Base-by-base conservation (phyloP, 2,113 vertebrate genomes). In the Lampris incognitus region DNA sequence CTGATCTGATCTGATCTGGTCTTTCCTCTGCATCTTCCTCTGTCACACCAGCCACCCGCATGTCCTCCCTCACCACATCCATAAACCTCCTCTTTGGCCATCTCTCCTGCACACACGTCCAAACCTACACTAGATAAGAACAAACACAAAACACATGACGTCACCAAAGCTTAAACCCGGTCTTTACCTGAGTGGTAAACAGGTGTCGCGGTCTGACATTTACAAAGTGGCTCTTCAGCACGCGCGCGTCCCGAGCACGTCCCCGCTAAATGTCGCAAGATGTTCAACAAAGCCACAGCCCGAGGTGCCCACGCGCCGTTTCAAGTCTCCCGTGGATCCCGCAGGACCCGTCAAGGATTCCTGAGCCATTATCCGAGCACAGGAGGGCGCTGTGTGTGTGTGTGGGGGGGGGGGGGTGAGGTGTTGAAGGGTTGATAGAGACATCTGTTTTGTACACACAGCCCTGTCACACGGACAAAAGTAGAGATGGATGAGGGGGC, bases 231-330 rank as follows among this genome's bases (percentile, higher is more conserved):
- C 41, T 51, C 52, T 82, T 88, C 79, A 88, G 81, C 81, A 57
- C 9, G 61, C 76, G 73, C 85, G 73, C 24, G 24, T 24, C 24
- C 82, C 70, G 70, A 86, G 85, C 40, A 46, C 58, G 71, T 74
- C n/a, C 3, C 39, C 40, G 81, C 65, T 84, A 91, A 91, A 91
- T 92, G 85, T 90, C 68, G 52, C 82, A 80, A 89, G 72, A 85
- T 87, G 78, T 86, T 81, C 82, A 36, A 63, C 9, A 80, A 66
- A 66, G 64, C 37, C 63, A 38, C 5, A 9, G 36, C 48, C 48
- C 48, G 13, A 85, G 80, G 81, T 55, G 76, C 39, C 11, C 67
- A 58, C 49, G 57, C 54, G 60, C 52, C 62, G 38, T 74, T 69
- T 57, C 4, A 64, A 84, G 77, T 60, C 61, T 67, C 88, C 67